phyloP scores from a whole-genome alignment of 2,888 invertebrate genomes.

The Prenolepis imparis region DNA sequence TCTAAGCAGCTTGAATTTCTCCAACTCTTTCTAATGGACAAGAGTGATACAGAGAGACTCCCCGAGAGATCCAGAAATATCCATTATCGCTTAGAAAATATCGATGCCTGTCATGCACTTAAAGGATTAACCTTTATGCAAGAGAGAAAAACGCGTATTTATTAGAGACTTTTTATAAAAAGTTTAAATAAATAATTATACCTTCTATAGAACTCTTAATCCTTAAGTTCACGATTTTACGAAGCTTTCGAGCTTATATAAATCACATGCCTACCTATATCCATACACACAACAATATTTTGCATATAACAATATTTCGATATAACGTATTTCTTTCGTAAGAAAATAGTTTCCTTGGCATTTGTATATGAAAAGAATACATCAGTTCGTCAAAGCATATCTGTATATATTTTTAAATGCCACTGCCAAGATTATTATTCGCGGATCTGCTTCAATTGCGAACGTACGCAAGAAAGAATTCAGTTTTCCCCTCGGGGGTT shows the following conservation, averaged over 20 bases:
- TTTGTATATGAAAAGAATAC: background rate
- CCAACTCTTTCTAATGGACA: constrained; percentile 32
- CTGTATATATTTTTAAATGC: constrained; percentile 17
- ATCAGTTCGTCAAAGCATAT: background rate
- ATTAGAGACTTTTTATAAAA: constrained; percentile 6
- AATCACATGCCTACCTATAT: background rate
- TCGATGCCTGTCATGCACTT: constrained; percentile 4
- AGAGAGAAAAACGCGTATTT: constrained; percentile 5
- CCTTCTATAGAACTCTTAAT: background rate
- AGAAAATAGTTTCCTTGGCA: background rate
- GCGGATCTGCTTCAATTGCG: background rate
- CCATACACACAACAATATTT: no score
- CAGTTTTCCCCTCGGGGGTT: background rate
- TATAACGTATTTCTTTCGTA: background rate
- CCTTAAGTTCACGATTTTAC: background rate
- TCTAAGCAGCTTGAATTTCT: constrained; percentile 51
- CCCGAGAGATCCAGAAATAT: constrained; percentile 27
- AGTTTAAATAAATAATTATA: constrained; percentile 8
- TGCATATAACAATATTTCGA: constrained; percentile 10
- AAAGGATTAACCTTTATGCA: constrained; percentile 44
- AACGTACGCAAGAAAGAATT: background rate
- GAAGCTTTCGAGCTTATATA: background rate
- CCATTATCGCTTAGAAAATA: constrained; percentile 27
- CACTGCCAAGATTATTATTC: constrained; percentile 10
- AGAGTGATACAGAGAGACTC: constrained; percentile 26